Evolutionary conservation across 2,888 invertebrate species (phyloP).

Genomic region (Cabera pusaria): DNA sequence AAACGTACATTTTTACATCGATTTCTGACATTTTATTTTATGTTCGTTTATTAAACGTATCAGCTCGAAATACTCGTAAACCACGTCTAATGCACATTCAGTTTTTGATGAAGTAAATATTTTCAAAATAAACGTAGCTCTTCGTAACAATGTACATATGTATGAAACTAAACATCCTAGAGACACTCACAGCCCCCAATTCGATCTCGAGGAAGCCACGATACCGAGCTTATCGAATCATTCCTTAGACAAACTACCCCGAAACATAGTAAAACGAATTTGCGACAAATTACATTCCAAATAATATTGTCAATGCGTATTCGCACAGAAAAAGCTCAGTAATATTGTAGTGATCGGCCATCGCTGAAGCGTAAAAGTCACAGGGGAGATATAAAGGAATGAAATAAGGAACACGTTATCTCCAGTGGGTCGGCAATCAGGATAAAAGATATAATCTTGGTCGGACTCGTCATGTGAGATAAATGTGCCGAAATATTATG

Average conservation of each 20-base stretch:
- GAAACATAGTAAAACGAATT: slow-evolving; percentile 32
- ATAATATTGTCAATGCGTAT: slow-evolving; percentile 52
- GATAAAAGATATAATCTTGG: slow-evolving; percentile 53
- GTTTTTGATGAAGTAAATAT: no score
- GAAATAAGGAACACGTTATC: slow-evolving; percentile 58
- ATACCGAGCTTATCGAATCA: slow-evolving; percentile 23
- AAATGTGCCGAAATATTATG: slow-evolving; percentile 47
- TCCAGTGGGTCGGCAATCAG: slow-evolving; percentile 57
- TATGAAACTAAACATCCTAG: no score
- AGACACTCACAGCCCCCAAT: background rate
- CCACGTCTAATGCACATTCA: no score
- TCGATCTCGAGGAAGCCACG: slow-evolving; percentile 19
- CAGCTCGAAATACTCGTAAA: no score
- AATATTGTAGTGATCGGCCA: slow-evolving; percentile 47
- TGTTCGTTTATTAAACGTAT: no score
- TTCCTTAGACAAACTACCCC: slow-evolving; percentile 28
- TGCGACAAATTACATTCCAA: slow-evolving; percentile 51
- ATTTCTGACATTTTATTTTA: slow-evolving; percentile 1
- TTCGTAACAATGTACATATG: no score
- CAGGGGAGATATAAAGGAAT: slow-evolving; percentile 42
- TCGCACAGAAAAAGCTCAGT: slow-evolving; percentile 44
- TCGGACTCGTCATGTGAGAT: slow-evolving; percentile 43
- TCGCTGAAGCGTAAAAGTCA: slow-evolving; percentile 50
- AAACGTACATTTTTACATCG: slow-evolving; percentile 1
- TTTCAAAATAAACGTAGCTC: no score